Evolutionary conservation across 2,888 invertebrate species (phyloP).

Genomic region (Stratiomys singularior): DNA sequence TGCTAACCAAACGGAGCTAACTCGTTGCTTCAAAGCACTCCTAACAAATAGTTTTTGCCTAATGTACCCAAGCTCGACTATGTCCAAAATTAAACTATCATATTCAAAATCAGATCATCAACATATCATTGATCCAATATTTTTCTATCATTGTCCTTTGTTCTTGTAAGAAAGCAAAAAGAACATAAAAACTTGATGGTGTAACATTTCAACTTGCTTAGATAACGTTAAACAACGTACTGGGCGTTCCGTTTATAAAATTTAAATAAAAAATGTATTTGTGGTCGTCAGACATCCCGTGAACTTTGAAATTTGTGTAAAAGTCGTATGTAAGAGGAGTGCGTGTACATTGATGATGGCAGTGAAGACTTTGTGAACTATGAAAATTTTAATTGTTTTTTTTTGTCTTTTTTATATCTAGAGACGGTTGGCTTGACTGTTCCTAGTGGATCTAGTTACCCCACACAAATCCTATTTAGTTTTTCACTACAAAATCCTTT

Average conservation of each 20-base stretch:
- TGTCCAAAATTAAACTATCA: conserved; percentile 30
- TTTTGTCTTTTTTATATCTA: neutral
- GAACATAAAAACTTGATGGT: neutral
- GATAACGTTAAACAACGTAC: neutral
- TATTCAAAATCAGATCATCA: conserved; percentile 30
- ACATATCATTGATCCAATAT: conserved; percentile 41
- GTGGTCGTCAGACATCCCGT: neutral
- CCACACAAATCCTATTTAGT: neutral
- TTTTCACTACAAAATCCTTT: neutral
- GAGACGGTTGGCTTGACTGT: neutral
- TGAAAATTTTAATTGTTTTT: neutral
- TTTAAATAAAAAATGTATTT: neutral
- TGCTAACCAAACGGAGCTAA: no score
- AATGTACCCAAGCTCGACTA: neutral
- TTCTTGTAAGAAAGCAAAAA: neutral
- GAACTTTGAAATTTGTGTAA: neutral
- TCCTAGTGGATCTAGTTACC: neutral
- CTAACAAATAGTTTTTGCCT: no score
- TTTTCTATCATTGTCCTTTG: neutral
- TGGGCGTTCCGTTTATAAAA: neutral
- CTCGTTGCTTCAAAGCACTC: no score
- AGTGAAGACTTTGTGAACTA: conserved; percentile 7
- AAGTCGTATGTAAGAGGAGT: neutral
- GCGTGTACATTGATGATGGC: neutral
- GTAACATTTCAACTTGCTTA: neutral